Evolutionary conservation across 2,888 invertebrate genomes (phyloP), one percentile per base, ranked within the genome.

Genomic region (Campoletis raptor): DNA sequence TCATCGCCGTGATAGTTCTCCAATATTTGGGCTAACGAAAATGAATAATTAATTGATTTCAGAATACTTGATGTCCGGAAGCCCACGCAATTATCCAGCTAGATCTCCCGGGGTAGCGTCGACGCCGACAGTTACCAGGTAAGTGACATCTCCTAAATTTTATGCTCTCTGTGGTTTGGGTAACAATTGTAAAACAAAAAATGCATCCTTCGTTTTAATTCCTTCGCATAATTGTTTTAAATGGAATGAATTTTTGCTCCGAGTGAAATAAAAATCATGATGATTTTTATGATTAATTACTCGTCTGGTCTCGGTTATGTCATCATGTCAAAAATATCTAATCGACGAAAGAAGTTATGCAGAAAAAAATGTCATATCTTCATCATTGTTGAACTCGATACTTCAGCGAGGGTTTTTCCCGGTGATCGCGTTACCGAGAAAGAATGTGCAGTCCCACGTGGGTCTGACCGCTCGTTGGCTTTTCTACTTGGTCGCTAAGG

Each of bases 61-160:
- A 94, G 94, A 94, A 90, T 94, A 94, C 91, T 91, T 94, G 91
- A 94, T 94, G 94, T 93, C 94, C 67, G 94, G 94, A 87, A 94
- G 94, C 90, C 94, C 94, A 78, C 91, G 94, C 85, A 93, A 91
- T 84, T 94, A 94, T 90, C 94, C 94, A 24, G 92, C 93, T 52
- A 90, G 93, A 57, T 93, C 93, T 86, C 93, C 93, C 18, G 93
- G 92, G 87, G 92, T 93, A 52, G 92, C 92, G 67, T 91, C 92
- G 83, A 93, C 92, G 86, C 93, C 92, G 85, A 93, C 92, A 66
- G 90, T 93, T 84, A 93, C 92, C 86, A 92, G 92, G 92, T 93
- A 87, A 92, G 92, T 89, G 86, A 78, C 21, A 24, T 69, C 40
- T 15, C 30, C 30, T 24, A n/a, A 9, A 45, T 45, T 36, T 70